Base-by-base conservation (phyloP, 2,113 vertebrate species). In the Camelus bactrianus region DNA sequence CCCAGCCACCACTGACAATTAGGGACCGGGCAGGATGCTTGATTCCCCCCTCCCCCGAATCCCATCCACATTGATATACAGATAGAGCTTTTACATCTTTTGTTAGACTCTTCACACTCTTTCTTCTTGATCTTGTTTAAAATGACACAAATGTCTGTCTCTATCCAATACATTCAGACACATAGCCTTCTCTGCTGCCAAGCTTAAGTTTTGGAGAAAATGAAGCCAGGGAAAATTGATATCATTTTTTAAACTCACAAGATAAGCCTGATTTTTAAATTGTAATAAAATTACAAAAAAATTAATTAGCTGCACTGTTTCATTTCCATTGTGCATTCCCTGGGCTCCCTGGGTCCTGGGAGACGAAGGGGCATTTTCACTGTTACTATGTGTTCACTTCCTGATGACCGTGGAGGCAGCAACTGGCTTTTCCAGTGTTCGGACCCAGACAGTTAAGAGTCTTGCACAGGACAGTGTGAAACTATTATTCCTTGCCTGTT, bases 191-290 rank as follows among this genome's bases (percentile, higher is more conserved):
- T 87, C 60, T 60, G 20, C 73, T 79, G 67, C 87, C 76, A 92
- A 90, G 35, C 58, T 84, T 65, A 65, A n/a, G 70, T 82, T 93
- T 24, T 91, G 46, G 60, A 84, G 80, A 83, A 77, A 90, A 69
- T 6, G 24, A 35, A 86, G 46, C 38, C 92, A 84, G 81, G n/a
- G 22, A 48, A 50, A 91, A 73, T 22, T 20, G 46, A 54, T 67
- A 48, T 1, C 5, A 38, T 46, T 82, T 97, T 86, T 90, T 32
- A 26, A 91, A 92, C 22, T 90, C n/a, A 79, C 11, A 77, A 60
- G n/a, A 60, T 62, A 92, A 86, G 54, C 38, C 38, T 60, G 3
- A 58, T 67, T 94, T 94, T n/a, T 1, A 58, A 95, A 86, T 22
- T 28, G 14, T 70, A 60, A 38, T 35, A 64, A 42, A 94, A 65